Conservation (phyloP, 2,888 invertebrate genomes). For the Parapristionchus giblindavisi region DNA sequence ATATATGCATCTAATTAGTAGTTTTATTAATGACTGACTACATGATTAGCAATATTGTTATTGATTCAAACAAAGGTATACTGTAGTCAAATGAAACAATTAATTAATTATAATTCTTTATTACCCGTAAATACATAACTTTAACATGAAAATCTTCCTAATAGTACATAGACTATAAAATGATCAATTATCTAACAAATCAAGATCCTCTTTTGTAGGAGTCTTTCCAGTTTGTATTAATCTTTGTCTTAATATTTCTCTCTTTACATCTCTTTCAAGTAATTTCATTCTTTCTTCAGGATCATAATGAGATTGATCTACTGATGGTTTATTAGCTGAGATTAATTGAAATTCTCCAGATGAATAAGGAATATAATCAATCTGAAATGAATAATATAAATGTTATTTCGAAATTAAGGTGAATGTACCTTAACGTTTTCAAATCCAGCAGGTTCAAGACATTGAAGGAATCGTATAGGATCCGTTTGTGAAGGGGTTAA, state of each 20-base stretch:
- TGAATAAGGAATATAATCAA: slow-evolving; percentile 18
- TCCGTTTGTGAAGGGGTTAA: slow-evolving; percentile 45
- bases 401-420: background rate
- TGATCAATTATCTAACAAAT: slow-evolving; percentile 8
- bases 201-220: slow-evolving; percentile 42
- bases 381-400: background rate
- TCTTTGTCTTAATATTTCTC: slow-evolving; percentile 44
- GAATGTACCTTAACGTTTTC: slow-evolving; percentile 9
- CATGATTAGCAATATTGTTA: background rate
- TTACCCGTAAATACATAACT: slow-evolving; percentile 22
- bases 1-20: too few relatives aligned
- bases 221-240: slow-evolving; percentile 39
- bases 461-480: slow-evolving; percentile 49
- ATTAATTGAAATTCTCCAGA: slow-evolving; percentile 28
- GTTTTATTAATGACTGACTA: background rate
- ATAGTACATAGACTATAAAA: background rate
- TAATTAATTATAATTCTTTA: too few relatives aligned
- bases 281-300: slow-evolving; percentile 45
- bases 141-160: slow-evolving; percentile 3
- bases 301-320: slow-evolving; percentile 10
- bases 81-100: too few relatives aligned
- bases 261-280: slow-evolving; percentile 49
- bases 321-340: background rate
- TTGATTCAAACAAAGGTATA: background rate
- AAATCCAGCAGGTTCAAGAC: slow-evolving; percentile 45